Evolutionary conservation across 2,797 vertebrate genomes (phyloP).

Genomic region (Brachyrhaphis roseni): DNA sequence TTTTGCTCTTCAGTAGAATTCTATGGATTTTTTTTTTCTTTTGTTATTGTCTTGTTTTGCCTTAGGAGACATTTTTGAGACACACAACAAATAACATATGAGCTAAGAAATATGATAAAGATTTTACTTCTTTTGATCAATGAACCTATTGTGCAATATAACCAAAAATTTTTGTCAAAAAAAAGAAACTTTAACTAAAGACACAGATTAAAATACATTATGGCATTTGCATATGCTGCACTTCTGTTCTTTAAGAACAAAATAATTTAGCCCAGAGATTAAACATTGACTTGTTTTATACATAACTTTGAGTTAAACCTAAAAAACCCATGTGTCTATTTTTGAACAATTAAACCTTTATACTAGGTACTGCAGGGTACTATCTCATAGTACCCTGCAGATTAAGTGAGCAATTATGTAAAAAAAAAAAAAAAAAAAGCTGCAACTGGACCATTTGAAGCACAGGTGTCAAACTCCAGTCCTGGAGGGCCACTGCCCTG

Average conservation of each 20-base stretch:
- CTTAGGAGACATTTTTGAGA: neutral
- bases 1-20: slow-evolving; percentile 3
- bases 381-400: neutral
- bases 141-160: neutral
- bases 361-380: neutral
- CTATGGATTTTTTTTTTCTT: neutral
- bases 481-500: too few species aligned
- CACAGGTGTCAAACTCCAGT: too few species aligned
- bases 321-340: neutral
- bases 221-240: neutral
- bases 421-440: neutral
- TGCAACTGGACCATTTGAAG: neutral
- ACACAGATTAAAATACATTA: neutral
- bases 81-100: neutral
- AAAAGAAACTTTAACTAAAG: neutral
- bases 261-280: neutral
- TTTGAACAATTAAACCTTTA: neutral
- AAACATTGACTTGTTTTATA: neutral
- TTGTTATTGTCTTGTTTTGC: neutral
- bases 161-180: neutral
- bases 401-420: neutral
- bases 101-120: neutral
- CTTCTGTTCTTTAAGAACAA: neutral
- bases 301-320: neutral
- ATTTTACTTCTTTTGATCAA: neutral